Evolutionary conservation across 2,113 vertebrate genomes (phyloP).

Genomic region (Anolis sagrei): DNA sequence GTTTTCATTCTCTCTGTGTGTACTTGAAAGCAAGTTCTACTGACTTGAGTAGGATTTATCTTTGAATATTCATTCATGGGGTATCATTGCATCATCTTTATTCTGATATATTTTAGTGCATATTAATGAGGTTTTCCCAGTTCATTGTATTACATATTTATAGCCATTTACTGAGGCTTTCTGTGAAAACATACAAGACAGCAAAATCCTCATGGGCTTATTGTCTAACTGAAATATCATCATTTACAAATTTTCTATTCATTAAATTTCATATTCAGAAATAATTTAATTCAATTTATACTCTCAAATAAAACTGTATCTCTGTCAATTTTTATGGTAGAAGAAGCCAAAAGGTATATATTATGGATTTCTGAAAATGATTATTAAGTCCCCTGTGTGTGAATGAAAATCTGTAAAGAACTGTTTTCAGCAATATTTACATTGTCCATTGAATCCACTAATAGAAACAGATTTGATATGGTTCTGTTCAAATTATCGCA

Average conservation of each 20-base stretch:
- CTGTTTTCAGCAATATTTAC: neutral
- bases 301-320: neutral
- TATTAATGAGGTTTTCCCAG: neutral
- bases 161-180: neutral
- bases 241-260: neutral
- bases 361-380: neutral
- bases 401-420: neutral
- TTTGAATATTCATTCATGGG: neutral
- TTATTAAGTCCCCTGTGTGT: neutral
- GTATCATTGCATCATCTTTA: neutral
- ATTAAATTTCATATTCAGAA: neutral
- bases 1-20: neutral
- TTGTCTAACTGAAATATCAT: neutral
- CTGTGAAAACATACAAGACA: neutral
- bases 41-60: neutral
- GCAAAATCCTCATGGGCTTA: neutral
- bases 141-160: neutral
- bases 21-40: neutral
- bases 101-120: neutral
- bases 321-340: neutral
- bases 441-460: neutral
- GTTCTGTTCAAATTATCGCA: neutral
- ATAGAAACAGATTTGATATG: neutral
- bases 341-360: neutral
- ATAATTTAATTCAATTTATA: neutral